Evolutionary conservation across 2,797 vertebrate species (phyloP).

Genomic region (Mycteria americana): DNA sequence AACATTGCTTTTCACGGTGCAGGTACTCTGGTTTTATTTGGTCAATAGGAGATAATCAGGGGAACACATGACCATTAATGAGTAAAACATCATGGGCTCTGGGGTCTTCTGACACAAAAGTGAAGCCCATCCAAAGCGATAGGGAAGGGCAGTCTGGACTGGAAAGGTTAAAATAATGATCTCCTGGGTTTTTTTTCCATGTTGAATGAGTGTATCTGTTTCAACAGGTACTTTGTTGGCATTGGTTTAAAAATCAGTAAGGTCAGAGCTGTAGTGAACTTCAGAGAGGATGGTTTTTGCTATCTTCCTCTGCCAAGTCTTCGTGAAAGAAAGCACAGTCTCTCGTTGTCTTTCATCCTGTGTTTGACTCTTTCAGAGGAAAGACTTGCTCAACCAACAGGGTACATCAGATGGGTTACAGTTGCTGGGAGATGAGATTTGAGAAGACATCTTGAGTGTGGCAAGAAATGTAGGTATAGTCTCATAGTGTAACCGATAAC

Average conservation of each 20-base stretch:
- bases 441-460: neutral
- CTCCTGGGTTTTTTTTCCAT: fast-evolving
- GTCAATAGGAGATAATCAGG: neutral
- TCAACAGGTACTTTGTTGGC: neutral
- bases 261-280: neutral
- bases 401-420: neutral
- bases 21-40: neutral
- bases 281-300: slow-evolving; percentile 1
- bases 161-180: neutral
- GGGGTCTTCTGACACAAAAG: neutral
- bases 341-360: neutral
- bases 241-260: neutral
- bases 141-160: neutral
- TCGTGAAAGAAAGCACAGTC: neutral
- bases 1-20: neutral
- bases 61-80: neutral
- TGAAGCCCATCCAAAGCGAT: neutral
- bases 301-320: neutral
- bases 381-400: neutral
- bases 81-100: neutral
- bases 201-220: neutral
- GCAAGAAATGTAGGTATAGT: neutral
- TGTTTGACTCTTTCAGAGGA: neutral
- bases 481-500: neutral
- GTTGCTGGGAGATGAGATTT: slow-evolving; percentile 21